Evolutionary conservation across 2,888 invertebrate species (phyloP).

Genomic region (Apeira syringaria): DNA sequence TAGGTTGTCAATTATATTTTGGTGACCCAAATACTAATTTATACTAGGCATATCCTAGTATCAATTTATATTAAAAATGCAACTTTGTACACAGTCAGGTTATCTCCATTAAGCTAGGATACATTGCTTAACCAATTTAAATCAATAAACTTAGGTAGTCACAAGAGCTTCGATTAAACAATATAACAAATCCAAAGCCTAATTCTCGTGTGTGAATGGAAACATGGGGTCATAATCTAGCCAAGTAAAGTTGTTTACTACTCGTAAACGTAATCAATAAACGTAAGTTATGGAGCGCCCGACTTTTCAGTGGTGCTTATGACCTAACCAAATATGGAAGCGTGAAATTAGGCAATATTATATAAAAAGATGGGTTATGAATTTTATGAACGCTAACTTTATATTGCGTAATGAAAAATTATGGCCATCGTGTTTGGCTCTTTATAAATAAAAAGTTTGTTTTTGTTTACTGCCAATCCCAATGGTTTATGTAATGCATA

Average conservation of each 20-base stretch:
- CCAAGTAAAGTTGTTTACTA: constrained; percentile 71
- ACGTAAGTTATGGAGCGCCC: constrained; percentile 64
- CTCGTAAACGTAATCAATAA: constrained; percentile 78
- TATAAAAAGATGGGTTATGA: constrained; percentile 34
- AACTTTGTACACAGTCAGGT: no score
- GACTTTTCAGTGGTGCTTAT: constrained; percentile 64
- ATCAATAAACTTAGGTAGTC: no score
- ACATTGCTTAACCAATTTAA: no score
- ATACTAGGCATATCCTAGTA: no score
- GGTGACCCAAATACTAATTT: no score
- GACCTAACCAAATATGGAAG: constrained; percentile 54
- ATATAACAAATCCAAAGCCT: background rate
- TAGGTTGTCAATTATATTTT: no score
- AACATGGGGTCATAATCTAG: constrained; percentile 50
- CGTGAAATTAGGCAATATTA: constrained; percentile 46
- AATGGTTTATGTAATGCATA: no score
- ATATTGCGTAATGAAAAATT: constrained; percentile 5
- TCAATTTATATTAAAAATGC: no score
- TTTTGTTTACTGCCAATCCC: no score
- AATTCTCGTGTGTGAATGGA: constrained; percentile 41
- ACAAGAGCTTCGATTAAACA: no score
- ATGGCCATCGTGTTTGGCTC: constrained; percentile 2
- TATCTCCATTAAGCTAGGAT: no score
- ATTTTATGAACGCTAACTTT: constrained; percentile 20
- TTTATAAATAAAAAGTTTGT: background rate